Evolutionary conservation across 2,888 invertebrate species (phyloP).

Genomic region (Cepaea hortensis): DNA sequence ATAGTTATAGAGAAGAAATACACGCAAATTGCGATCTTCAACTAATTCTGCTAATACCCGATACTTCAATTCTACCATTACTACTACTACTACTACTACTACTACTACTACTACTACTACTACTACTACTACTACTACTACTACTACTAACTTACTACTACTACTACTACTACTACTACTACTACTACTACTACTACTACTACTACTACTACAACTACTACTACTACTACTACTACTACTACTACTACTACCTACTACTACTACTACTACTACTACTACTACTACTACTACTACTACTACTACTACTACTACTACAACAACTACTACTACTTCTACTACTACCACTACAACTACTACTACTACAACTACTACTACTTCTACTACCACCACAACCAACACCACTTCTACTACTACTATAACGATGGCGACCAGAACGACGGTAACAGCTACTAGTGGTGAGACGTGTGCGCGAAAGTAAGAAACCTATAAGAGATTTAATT

Average conservation of each 20-base stretch:
- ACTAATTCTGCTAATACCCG: neutral
- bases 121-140: slow-evolving; percentile 34
- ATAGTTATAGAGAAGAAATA: too few relatives aligned
- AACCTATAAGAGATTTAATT: too few relatives aligned
- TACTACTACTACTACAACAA: neutral
- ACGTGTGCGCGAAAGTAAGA: too few relatives aligned
- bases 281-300: neutral
- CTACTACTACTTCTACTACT: neutral
- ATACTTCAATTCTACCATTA: neutral
- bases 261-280: slow-evolving; percentile 1
- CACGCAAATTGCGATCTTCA: too few relatives aligned
- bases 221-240: neutral
- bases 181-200: slow-evolving; percentile 19
- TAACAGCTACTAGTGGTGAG: too few relatives aligned
- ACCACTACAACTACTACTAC: neutral
- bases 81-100: neutral
- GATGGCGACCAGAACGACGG: neutral
- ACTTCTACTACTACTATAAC: neutral
- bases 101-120: slow-evolving; percentile 28
- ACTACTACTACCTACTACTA: neutral
- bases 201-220: neutral
- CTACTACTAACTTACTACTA: slow-evolving; percentile 28
- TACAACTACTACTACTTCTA: neutral
- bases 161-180: slow-evolving; percentile 32
- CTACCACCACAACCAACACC: neutral